Evolutionary conservation across 2,113 vertebrate species (phyloP), one percentile per base, ranked within the genome.

Genomic region (Australoheros scitulus): DNA sequence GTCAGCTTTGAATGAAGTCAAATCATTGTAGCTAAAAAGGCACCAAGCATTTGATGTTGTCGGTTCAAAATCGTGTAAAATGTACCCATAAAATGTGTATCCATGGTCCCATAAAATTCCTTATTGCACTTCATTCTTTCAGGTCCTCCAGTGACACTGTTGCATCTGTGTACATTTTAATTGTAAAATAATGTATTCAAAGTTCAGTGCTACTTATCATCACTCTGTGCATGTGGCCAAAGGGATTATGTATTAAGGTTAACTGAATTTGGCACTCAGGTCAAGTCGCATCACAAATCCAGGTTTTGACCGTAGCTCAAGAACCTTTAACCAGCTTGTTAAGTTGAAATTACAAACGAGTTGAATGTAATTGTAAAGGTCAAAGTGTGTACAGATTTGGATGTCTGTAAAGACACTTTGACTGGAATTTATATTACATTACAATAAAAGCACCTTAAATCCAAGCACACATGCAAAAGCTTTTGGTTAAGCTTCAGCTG

Each of bases 1-100:
- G 93, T 94, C 59, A 83, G 89, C 5, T n/a, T 75, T 5, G 20
- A 9, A 76, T 38, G 10, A 82, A 36, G 13, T 38, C 14, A 47
- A 17, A 76, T 63, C 18, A 43, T 13, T 60, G 32, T 57, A 24
- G 26, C 55, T 38, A 76, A 34, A 11, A 50, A 32, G 43, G 4
- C 18, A 72, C 32, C 38, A 77, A 77, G 41, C 11, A 50, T 77
- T 77, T 60, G 17, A 43, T 76, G 22, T 76, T 55, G 52, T 15
- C 38, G 22, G 1, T 11, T 41, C 11, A 41, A 63, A 64, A 7
- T 41, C 6, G 8, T 64, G 13, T 50, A 50, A 50, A 50, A 50
- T 13, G 4, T 43, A 50, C 15, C 4, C 11, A 47, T 32, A 36
- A 36, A 36, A 36, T 36, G 34, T 36, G 34, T 36, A 36, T 13